These are phyloP conservation scores for Bruchidius siliquastri DNA, from an alignment of 2,888 invertebrate genomes.

Conservation along the genomic window DNA sequence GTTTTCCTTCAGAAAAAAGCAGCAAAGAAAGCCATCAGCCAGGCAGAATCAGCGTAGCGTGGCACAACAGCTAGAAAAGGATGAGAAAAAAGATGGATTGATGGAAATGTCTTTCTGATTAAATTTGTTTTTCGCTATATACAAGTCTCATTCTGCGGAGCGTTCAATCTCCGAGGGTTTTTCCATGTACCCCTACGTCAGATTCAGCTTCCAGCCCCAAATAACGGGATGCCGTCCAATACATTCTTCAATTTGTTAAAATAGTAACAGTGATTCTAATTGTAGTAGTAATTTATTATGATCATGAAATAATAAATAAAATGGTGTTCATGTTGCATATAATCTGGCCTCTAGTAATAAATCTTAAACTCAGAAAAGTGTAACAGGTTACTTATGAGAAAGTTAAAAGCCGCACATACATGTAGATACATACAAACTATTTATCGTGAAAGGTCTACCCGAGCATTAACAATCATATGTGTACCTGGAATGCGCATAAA, in stretches of 20 bases:
- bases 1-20: background rate
- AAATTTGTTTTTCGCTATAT: constrained; percentile 48
- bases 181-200: background rate
- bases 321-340: too few species aligned
- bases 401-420: background rate
- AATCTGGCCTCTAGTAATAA: too few species aligned
- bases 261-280: too few species aligned
- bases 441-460: background rate
- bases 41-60: constrained; percentile 4
- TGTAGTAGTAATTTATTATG: too few species aligned
- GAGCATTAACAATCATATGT: background rate
- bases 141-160: constrained; percentile 39
- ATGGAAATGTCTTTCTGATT: constrained; percentile 48
- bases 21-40: background rate
- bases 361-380: too few species aligned
- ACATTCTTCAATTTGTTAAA: too few species aligned
- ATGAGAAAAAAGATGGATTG: constrained; percentile 45
- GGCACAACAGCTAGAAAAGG: constrained; percentile 35
- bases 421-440: background rate
- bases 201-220: background rate
- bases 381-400: background rate
- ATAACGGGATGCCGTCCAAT: background rate
- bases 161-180: constrained; percentile 13
- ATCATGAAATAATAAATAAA: too few species aligned
- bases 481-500: background rate